Conservation (phyloP, 2,797 vertebrate genomes). For the Manis javanica region DNA sequence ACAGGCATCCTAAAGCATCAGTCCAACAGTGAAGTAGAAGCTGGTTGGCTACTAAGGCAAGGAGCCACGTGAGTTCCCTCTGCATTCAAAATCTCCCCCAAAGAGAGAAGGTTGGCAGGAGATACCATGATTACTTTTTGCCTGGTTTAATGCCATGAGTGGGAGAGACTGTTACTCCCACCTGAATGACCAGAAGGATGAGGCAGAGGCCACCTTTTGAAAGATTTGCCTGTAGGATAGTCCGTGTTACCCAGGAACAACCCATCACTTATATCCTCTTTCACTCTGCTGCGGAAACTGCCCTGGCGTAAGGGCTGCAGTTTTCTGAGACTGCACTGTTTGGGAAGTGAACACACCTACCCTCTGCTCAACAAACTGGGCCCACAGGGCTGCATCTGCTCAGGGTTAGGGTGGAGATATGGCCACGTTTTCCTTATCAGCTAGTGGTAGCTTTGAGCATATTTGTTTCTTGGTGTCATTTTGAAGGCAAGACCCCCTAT, state of each 20-base stretch:
- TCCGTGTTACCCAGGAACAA: not conserved
- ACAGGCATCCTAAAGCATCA: not conserved
- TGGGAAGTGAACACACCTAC: not conserved
- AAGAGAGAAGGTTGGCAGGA: not conserved
- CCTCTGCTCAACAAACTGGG: not conserved
- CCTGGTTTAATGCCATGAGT: not conserved
- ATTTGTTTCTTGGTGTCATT: not conserved
- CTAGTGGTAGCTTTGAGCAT: not conserved
- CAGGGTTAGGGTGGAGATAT: no score
- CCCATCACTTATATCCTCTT: no score
- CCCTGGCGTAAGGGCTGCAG: not conserved
- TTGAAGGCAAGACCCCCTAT: not conserved
- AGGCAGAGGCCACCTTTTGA: conserved; percentile 20
- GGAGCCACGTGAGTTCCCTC: not conserved
- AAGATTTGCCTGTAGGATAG: not conserved
- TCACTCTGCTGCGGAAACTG: not conserved
- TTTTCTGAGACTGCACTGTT: not conserved
- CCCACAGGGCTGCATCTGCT: not conserved
- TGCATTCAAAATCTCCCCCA: not conserved
- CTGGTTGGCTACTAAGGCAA: not conserved
- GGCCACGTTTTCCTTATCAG: not conserved
- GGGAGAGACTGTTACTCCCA: conserved; percentile 31
- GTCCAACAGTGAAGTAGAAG: not conserved
- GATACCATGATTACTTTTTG: not conserved
- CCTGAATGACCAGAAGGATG: not conserved